Evolutionary conservation across 2,113 vertebrate genomes (phyloP).

Genomic region (Leiothrix lutea): DNA sequence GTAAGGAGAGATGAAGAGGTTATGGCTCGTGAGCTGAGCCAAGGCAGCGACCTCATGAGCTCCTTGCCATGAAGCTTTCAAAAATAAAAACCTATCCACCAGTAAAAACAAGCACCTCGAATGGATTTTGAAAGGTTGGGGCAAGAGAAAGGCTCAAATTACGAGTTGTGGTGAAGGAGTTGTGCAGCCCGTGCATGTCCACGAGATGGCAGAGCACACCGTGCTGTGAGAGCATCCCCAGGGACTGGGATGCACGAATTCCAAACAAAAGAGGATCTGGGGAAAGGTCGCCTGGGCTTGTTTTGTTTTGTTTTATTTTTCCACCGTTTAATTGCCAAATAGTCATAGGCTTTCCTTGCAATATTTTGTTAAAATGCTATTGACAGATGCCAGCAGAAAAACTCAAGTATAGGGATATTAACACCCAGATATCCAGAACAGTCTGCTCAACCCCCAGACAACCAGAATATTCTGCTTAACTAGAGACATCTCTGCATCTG

Average conservation of each 20-base stretch:
- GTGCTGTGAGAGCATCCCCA: not conserved
- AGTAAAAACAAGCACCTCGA: not conserved
- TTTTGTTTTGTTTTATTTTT: not conserved
- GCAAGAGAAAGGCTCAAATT: not conserved
- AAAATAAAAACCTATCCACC: not conserved
- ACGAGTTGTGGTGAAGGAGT: rapidly evolving
- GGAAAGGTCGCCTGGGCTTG: not conserved
- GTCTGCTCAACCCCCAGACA: not conserved
- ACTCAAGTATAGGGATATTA: not conserved
- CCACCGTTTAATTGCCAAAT: not conserved
- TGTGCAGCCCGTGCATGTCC: not conserved
- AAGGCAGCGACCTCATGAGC: not conserved
- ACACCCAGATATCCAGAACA: not conserved
- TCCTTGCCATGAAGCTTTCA: not conserved
- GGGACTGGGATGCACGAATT: not conserved
- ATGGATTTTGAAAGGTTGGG: not conserved
- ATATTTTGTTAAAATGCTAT: not conserved
- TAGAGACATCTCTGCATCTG: too few relatives aligned
- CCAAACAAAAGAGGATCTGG: not conserved
- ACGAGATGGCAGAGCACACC: slow-evolving; percentile 40
- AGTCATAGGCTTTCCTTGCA: not conserved
- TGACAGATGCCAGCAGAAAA: not conserved
- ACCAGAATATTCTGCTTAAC: not conserved
- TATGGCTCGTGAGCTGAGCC: not conserved
- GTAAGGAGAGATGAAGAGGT: not conserved